Conservation (phyloP, 2,113 vertebrate species). For the Balaeniceps rex region DNA sequence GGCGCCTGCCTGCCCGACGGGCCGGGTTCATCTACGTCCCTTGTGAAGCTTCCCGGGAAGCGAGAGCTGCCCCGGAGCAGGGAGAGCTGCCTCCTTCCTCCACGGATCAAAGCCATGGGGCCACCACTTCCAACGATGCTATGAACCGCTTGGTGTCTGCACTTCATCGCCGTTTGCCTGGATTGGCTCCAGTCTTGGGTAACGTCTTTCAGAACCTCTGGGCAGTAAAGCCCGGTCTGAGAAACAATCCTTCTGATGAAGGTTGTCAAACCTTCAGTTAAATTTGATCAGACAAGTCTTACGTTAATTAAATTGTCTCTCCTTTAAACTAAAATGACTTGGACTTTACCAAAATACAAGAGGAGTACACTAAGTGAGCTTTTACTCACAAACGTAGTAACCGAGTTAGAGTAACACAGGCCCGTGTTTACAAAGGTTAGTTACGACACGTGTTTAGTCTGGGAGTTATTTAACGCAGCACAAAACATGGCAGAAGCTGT, state of each 20-base stretch:
- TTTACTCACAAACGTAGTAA: neutral
- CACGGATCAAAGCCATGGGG: fast-evolving
- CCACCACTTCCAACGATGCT: fast-evolving
- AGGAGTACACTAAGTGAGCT: neutral
- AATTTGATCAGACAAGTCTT: neutral
- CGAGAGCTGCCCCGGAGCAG: neutral
- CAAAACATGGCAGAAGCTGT: neutral
- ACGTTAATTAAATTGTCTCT: neutral
- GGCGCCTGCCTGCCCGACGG: neutral
- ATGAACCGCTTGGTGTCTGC: neutral
- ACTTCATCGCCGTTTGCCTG: neutral
- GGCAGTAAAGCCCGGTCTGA: neutral
- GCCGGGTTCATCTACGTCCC: fast-evolving
- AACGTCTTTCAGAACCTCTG: fast-evolving
- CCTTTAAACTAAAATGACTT: neutral
- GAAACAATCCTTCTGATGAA: neutral
- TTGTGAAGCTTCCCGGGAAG: neutral
- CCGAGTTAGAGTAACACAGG: neutral
- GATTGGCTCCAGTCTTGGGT: neutral
- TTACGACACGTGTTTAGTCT: neutral
- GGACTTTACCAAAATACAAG: neutral
- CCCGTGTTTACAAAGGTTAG: neutral
- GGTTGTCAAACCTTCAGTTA: neutral
- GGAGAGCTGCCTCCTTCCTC: neutral
- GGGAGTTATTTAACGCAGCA: neutral